Evolutionary conservation across 1,140 invertebrate genomes (phyloP), one percentile per base, ranked within the genome.

Genomic region (Drosophila equinoxialis): DNA sequence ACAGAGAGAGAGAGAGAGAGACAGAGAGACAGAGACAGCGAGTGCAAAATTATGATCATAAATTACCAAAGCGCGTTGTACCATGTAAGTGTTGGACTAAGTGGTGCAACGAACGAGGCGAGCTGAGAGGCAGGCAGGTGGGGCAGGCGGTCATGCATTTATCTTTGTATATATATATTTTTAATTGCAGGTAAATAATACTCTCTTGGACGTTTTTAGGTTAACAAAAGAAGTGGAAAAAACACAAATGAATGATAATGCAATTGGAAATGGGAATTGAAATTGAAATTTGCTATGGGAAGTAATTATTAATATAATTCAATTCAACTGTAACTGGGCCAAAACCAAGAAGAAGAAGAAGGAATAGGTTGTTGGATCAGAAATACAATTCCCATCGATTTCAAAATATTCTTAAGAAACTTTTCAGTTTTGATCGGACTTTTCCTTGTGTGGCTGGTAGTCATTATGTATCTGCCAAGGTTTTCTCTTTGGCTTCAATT

Each of bases 11-110:
- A 35, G 5, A 14, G 6, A 55, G 2, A 54, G 14, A 65, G 55
- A n/a, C n/a, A n/a, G n/a, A n/a, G n/a, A n/a, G n/a, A n/a, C n/a
- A n/a, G n/a, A n/a, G n/a, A n/a, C n/a, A 35, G 14, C 57, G 63
- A 72, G 42, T 39, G 35, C 59, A 30, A 26, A 57, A 66, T 74
- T 74, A 74, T 74, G 72, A 77, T 67, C 70, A 68, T 67, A 80
- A 81, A 85, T 70, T 81, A 64, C 17, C 30, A 37, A 70, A 67
- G 69, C 81, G 74, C 81, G 79, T 57, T 79, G 62, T 65, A 81
- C 65, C 82, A 85, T 81, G 78, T 86, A 81, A 86, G 70, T 68
- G 82, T 64, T 78, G 59, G 58, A 81, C 71, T 86, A 85, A 85
- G 78, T 37, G 71, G 30, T 42, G 45, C 17, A 51, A 51, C 45